These are phyloP conservation scores for Popillia japonica DNA, from an alignment of 1,140 invertebrate genomes.

Conservation along the genomic window DNA sequence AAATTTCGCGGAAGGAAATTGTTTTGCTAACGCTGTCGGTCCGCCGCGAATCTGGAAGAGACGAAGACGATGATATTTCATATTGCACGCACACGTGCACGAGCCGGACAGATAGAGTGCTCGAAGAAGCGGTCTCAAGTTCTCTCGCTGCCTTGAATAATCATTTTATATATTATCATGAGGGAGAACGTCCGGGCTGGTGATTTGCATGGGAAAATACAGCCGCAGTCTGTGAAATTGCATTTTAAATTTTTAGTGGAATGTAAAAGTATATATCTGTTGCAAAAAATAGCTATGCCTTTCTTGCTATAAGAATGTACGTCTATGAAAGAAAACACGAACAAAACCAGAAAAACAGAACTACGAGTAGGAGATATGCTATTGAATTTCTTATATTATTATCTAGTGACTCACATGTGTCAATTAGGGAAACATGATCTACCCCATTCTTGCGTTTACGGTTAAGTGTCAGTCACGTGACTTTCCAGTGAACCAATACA, in stretches of 20 bases:
- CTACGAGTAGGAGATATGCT: too few species aligned
- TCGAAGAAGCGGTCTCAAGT: constrained; percentile 43
- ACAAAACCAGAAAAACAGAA: too few species aligned
- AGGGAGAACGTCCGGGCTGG: constrained; percentile 24
- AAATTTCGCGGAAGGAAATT: constrained; percentile 44
- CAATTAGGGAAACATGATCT: too few species aligned
- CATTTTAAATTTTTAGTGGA: constrained; percentile 39
- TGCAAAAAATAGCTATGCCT: neutral
- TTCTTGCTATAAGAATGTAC: too few species aligned
- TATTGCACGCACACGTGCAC: neutral
- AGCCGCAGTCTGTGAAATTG: constrained; percentile 32
- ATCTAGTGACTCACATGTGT: too few species aligned
- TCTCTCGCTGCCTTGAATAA: constrained; percentile 50
- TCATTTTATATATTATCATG: constrained; percentile 50
- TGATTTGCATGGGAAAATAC: constrained; percentile 40
- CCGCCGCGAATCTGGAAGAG: constrained; percentile 38
- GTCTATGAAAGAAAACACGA: too few species aligned
- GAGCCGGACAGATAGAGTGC: constrained; percentile 31
- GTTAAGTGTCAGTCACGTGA: too few species aligned
- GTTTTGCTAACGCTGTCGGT: constrained; percentile 43
- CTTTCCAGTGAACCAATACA: too few species aligned
- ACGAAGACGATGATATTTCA: constrained; percentile 51
- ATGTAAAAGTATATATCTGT: constrained; percentile 34
- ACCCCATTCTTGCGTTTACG: too few species aligned
- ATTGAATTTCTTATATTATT: too few species aligned